Percentiles rank a stretch among this genome's conserved stretches.
These are phyloP conservation scores for Zaprionus vittiger DNA, from an alignment of 1,140 invertebrate genomes.

Conservation along the genomic window DNA sequence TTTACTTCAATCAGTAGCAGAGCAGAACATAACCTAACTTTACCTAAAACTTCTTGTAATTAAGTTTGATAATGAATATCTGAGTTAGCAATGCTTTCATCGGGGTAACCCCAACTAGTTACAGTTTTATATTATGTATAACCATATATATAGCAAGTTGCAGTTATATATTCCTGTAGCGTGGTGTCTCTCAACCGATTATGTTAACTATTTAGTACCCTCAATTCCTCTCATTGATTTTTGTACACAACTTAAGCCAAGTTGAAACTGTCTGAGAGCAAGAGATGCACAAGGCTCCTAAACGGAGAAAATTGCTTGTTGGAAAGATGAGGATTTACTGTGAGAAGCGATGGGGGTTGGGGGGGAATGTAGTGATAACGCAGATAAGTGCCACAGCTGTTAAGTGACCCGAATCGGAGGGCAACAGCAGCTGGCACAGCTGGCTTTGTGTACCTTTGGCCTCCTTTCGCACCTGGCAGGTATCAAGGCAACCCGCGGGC, in stretches of 20 bases:
- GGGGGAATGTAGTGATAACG: not conserved
- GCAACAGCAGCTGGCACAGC: not conserved
- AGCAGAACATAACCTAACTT: too few relatives aligned
- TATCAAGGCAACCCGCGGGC: not conserved
- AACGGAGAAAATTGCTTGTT: not conserved
- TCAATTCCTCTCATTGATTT: not conserved
- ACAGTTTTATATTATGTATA: too few relatives aligned
- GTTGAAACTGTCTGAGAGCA: not conserved
- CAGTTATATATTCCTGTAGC: too few relatives aligned
- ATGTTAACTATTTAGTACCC: not conserved
- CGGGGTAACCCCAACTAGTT: too few relatives aligned
- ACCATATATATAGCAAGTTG: too few relatives aligned
- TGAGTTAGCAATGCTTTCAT: not conserved
- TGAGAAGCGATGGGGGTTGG: accelerated
- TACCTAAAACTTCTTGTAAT: too few relatives aligned
- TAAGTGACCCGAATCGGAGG: constrained; percentile 6
- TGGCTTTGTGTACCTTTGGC: not conserved
- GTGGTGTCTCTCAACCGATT: too few relatives aligned
- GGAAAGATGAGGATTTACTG: not conserved
- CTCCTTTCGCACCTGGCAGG: constrained; percentile 1
- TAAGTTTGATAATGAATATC: too few relatives aligned
- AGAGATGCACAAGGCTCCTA: not conserved
- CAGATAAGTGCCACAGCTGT: constrained; percentile 5
- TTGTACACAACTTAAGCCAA: not conserved
- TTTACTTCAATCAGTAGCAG: too few relatives aligned